Evolutionary conservation across 2,797 vertebrate species (phyloP).

Genomic region (Lepilemur ruficaudatus): DNA sequence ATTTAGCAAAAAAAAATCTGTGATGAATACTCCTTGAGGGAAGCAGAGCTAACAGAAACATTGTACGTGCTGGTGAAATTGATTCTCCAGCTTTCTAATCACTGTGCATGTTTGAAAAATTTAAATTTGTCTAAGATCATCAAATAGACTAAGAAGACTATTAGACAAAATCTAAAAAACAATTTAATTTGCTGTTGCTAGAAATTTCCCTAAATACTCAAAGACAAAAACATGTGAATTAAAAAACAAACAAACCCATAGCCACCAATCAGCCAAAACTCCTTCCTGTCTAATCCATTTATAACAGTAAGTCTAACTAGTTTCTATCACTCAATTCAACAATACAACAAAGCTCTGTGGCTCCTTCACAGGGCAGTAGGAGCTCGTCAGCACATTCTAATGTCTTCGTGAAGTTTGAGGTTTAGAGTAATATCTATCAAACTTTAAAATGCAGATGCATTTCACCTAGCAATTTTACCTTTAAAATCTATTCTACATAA

Average conservation of each 20-base stretch:
- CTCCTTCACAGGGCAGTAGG: not conserved
- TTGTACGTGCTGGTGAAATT: not conserved
- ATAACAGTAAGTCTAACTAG: not conserved
- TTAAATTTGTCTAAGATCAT: not conserved
- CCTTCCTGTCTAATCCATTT: not conserved
- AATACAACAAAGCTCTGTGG: not conserved
- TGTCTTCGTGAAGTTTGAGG: not conserved
- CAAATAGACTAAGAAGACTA: not conserved
- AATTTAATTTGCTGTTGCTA: not conserved
- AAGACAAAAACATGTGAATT: not conserved
- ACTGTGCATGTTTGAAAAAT: not conserved
- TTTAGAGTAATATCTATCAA: not conserved
- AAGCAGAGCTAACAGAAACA: not conserved
- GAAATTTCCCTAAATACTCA: conserved; percentile 8
- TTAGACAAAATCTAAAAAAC: not conserved
- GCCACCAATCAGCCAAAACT: not conserved
- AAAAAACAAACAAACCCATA: conserved; percentile 20
- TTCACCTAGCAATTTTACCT: conserved; percentile 6
- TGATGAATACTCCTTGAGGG: not conserved
- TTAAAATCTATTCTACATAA: conserved; percentile 28
- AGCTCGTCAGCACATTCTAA: not conserved
- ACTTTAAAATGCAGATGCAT: conserved; percentile 38
- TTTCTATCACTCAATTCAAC: not conserved
- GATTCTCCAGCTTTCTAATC: not conserved
- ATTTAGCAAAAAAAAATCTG: not conserved